A percentile compares a stretch with the other conserved stretches of the same genome.
Conservation (phyloP, 2,797 vertebrate species). For the Myotis daubentonii region DNA sequence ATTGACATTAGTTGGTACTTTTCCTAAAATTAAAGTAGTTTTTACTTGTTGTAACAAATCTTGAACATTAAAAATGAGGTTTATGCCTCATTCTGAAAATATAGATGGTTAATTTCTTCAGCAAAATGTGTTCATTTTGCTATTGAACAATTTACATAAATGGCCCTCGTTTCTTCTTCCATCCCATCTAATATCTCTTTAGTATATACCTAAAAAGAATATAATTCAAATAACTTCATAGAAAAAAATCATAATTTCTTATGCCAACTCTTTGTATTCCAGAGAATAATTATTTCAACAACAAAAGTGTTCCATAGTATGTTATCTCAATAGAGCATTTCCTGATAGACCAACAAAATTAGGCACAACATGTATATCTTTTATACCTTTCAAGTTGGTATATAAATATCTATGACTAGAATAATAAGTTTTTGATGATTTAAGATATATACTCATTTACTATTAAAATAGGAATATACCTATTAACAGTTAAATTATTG, state of each 20-base stretch:
- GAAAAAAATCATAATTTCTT: neutral
- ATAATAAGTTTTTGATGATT: neutral
- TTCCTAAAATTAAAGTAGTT: slow-evolving; percentile 74
- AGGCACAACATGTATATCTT: neutral
- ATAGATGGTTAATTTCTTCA: slow-evolving; percentile 44
- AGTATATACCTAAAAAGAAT: slow-evolving; percentile 8
- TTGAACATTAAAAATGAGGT: slow-evolving; percentile 64
- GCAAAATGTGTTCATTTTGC: slow-evolving; percentile 58
- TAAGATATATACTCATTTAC: neutral
- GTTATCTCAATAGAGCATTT: slow-evolving; percentile 3
- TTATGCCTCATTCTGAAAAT: slow-evolving; percentile 59
- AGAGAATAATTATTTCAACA: slow-evolving; percentile 26
- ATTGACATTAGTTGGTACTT: slow-evolving; percentile 56
- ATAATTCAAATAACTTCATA: slow-evolving; percentile 35
- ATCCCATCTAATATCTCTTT: slow-evolving; percentile 37
- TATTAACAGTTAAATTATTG: neutral
- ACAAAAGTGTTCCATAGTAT: neutral
- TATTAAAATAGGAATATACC: neutral
- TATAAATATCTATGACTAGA: neutral
- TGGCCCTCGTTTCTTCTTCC: neutral
- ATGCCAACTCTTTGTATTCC: neutral
- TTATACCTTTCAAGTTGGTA: neutral
- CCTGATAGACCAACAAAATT: neutral
- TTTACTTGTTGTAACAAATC: slow-evolving; percentile 63
- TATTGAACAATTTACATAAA: slow-evolving; percentile 50